A percentile compares a stretch with the other conserved stretches of the same genome.
Evolutionary conservation across 1,140 invertebrate genomes (phyloP).

Genomic region (Drosophila subpulchrella): DNA sequence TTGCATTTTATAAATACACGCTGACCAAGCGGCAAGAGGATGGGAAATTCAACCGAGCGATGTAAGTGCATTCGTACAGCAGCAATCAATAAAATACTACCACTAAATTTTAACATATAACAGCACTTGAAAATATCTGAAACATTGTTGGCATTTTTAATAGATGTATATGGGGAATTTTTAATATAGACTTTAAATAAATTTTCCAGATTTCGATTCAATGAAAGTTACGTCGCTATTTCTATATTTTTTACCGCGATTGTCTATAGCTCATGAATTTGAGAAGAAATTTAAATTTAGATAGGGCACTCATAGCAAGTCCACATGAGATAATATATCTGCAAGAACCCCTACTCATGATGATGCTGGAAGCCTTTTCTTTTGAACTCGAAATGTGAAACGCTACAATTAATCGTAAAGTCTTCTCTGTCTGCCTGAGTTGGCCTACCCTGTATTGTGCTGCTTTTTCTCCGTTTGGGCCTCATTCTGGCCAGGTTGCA

Average conservation of each 20-base stretch:
- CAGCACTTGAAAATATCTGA: background rate
- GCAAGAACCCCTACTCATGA: constrained; percentile 3
- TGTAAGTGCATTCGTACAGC: constrained; percentile 2
- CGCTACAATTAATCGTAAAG: constrained; percentile 73
- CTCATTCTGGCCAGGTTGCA: constrained; percentile 4
- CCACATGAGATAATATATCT: constrained; percentile 65
- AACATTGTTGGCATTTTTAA: background rate
- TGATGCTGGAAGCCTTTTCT: constrained; percentile 53
- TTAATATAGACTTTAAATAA: background rate
- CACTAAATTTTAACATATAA: background rate
- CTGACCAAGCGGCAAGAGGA: constrained; percentile 30
- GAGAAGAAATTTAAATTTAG: constrained; percentile 68
- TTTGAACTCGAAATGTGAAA: constrained; percentile 74
- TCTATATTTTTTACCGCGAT: background rate
- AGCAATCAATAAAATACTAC: background rate
- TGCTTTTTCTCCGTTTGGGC: constrained; percentile 2
- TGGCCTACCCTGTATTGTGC: constrained; percentile 10
- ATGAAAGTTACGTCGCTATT: background rate
- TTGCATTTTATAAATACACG: constrained; percentile 64
- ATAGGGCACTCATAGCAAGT: constrained; percentile 58
- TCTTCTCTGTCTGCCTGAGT: constrained; percentile 33
- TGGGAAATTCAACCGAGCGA: constrained; percentile 5
- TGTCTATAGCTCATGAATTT: constrained; percentile 20
- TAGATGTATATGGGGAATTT: too few relatives aligned
- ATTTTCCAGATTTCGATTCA: background rate